Evolutionary conservation across 2,113 vertebrate species (phyloP).

Genomic region (Galbula dea): DNA sequence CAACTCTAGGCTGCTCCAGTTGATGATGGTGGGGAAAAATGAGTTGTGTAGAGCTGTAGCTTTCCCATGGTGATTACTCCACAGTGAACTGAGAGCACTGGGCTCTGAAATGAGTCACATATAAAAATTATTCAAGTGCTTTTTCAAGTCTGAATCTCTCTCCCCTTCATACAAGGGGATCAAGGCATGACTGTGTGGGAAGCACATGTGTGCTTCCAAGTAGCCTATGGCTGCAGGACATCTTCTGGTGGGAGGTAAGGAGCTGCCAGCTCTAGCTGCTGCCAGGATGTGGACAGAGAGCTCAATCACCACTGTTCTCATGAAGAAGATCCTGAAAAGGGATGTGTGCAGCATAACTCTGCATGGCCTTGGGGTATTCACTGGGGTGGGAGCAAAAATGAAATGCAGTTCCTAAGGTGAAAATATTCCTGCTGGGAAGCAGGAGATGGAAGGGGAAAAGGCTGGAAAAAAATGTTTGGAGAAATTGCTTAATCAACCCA

Average conservation of each 20-base stretch:
- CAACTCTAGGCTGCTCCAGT: not conserved
- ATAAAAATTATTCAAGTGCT: not conserved
- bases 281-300: not conserved
- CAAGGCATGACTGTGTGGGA: not conserved
- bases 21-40: not conserved
- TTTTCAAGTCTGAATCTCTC: not conserved
- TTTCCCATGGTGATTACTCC: not conserved
- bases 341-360: not conserved
- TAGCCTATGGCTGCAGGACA: not conserved
- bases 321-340: not conserved
- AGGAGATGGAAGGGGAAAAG: not conserved
- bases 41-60: not conserved
- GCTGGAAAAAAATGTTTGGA: not conserved
- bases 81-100: accelerated
- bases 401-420: not conserved
- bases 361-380: accelerated
- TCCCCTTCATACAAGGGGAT: not conserved
- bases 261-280: not conserved
- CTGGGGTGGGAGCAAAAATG: not conserved
- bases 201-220: not conserved
- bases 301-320: not conserved
- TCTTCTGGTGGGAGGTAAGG: not conserved
- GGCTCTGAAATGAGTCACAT: not conserved
- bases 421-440: not conserved
- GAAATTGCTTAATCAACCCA: not conserved